Conservation (phyloP, 1,140 invertebrate genomes). For the Drosophila miranda region DNA sequence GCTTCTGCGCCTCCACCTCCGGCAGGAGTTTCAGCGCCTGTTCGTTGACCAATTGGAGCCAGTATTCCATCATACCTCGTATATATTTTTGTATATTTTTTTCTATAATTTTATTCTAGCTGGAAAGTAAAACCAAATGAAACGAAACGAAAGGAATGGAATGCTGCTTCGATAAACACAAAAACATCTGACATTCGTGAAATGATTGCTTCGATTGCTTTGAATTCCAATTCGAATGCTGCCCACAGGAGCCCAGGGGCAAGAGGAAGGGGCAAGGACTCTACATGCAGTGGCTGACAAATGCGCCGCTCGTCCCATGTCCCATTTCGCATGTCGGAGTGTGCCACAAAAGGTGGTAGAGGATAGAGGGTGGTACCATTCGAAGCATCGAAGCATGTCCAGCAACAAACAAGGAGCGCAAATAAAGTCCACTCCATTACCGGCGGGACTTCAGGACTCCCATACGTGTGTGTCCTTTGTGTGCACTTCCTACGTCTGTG, state of each 20-base stretch:
- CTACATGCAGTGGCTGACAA: conserved; percentile 42
- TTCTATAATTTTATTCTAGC: too few relatives aligned
- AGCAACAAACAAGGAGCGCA: conserved; percentile 50
- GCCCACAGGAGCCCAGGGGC: conserved; percentile 1
- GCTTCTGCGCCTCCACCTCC: neutral
- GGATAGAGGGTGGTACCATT: conserved; percentile 3
- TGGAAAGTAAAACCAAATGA: too few relatives aligned
- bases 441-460: conserved; percentile 40
- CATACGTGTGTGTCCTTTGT: conserved; percentile 28
- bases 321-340: conserved; percentile 46
- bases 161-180: too few relatives aligned
- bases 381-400: conserved; percentile 38
- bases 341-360: conserved; percentile 61
- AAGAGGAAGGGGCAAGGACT: conserved; percentile 14
- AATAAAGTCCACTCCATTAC: conserved; percentile 78
- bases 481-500: conserved; percentile 40
- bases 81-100: too few relatives aligned
- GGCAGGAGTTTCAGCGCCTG: neutral
- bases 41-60: conserved; percentile 31
- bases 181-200: too few relatives aligned
- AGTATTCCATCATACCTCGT: conserved; percentile 29
- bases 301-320: conserved; percentile 42
- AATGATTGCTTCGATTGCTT: too few relatives aligned
- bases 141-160: too few relatives aligned
- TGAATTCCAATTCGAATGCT: conserved; percentile 11